Base-by-base conservation (phyloP, 2,888 invertebrate genomes). In the Sesia apiformis region DNA sequence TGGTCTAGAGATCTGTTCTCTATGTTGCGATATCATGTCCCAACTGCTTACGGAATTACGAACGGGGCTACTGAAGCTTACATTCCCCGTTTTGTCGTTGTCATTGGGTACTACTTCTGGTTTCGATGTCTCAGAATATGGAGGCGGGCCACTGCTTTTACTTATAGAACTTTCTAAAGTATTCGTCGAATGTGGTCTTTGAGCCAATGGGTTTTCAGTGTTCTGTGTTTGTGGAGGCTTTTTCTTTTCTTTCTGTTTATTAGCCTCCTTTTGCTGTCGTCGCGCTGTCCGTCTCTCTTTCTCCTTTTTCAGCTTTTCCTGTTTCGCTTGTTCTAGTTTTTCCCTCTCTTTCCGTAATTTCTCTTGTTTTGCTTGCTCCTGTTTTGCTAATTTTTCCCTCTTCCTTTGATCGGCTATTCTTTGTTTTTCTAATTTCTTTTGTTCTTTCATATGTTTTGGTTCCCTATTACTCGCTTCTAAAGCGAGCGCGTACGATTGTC, bases 21-120 rank as follows among this genome's bases (percentile, higher is more conserved):
- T 81, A 64, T 92, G 91, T 56, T 90, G 81, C 0, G 87, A 81
- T 58, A 92, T 82, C 58, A 91, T 74, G 46, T 91, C 89, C 91
- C 91, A 91, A 55, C 86, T 90, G 55, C 78, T 80, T 7, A 50
- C 39, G 0, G 65, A 49, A 4, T 66, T 60, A 4, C 76, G 77
- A 39, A 73, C 65, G 0, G 80, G 78, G 55, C 81, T 80, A 4
- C 69, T 65, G 53, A 78, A 87, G 41, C 65, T 79, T 0, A 79
- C 79, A 53, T 88, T 84, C 3, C 76, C 74, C 4, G 70, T 72
- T 4, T 61, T 64, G 42, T 81, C 79, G 5, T 55, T 65, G 5
- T 61, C 58, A n/a, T 72, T 78, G 7, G 65, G 66, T 1, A 57
- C 62, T 4, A 62, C 60, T 39, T 63, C 66, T 3, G 60, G 23